These are phyloP conservation scores for Gymnoscopelus microlampas DNA, from an alignment of 2,797 vertebrate species.

Conservation along the genomic window DNA sequence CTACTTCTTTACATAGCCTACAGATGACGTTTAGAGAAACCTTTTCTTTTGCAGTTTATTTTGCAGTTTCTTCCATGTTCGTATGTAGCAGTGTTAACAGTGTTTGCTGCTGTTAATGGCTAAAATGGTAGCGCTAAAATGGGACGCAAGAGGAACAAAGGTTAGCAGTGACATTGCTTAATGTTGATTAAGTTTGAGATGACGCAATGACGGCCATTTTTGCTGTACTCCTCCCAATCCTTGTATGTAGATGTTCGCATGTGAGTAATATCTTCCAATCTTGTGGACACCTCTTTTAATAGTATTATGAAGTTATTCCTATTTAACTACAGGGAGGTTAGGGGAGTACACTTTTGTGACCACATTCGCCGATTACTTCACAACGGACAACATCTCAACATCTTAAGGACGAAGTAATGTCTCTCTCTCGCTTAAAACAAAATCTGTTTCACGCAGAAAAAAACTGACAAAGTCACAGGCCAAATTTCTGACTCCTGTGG, in stretches of 20 bases:
- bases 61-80: neutral
- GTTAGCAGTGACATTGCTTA: neutral
- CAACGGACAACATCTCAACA: too few species aligned
- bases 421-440: neutral
- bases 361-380: too few species aligned
- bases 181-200: neutral
- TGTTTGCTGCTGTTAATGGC: neutral
- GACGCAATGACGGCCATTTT: neutral
- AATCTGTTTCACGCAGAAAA: neutral
- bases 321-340: neutral
- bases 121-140: neutral
- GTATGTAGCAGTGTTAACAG: neutral
- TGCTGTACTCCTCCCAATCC: neutral
- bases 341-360: neutral
- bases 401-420: too few species aligned
- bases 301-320: too few species aligned
- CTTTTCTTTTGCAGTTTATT: neutral
- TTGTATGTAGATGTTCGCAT: neutral
- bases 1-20: too few species aligned
- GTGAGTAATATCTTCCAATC: neutral
- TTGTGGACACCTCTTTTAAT: too few species aligned
- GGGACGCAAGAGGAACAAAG: neutral
- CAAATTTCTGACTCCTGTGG: constrained; percentile 16
- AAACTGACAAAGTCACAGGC: neutral
- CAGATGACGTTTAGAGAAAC: neutral